A percentile compares a stretch with the other conserved stretches of the same genome.
These are phyloP conservation scores for Eretmochelys imbricata DNA, from an alignment of 2,113 vertebrate species.

Conservation along the genomic window DNA sequence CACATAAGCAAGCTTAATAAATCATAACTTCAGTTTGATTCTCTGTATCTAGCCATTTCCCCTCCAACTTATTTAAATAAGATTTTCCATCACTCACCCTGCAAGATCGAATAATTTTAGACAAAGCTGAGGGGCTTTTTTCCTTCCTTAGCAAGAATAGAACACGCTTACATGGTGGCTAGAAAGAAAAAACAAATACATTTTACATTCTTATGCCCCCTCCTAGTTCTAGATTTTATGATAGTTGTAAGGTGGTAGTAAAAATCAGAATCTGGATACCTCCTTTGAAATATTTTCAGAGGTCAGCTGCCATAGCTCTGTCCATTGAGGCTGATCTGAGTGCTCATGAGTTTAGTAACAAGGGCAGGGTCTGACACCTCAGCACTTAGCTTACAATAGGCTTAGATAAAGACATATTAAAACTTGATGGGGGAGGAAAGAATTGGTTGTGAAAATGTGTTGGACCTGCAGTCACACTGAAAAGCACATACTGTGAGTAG, in stretches of 20 bases:
- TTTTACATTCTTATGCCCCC: neutral
- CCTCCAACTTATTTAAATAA: neutral
- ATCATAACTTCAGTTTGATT: neutral
- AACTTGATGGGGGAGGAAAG: neutral
- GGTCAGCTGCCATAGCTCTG: neutral
- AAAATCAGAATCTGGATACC: neutral
- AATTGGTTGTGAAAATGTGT: neutral
- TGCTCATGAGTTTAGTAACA: neutral
- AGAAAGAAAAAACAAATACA: neutral
- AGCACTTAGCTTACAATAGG: neutral
- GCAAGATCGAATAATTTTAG: neutral
- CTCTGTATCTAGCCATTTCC: neutral
- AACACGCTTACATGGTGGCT: neutral
- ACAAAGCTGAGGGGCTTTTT: neutral
- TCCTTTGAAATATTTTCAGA: neutral
- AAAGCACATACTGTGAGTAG: neutral
- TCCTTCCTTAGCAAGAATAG: neutral
- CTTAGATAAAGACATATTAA: neutral
- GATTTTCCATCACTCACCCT: neutral
- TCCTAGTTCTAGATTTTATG: neutral
- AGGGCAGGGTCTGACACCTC: neutral
- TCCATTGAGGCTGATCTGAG: fast-evolving
- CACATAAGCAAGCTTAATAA: neutral
- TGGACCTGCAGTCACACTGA: neutral
- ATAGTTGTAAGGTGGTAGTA: neutral